phyloP scores from a whole-genome alignment of 2,888 invertebrate species.

The Thelaira solivaga region DNA sequence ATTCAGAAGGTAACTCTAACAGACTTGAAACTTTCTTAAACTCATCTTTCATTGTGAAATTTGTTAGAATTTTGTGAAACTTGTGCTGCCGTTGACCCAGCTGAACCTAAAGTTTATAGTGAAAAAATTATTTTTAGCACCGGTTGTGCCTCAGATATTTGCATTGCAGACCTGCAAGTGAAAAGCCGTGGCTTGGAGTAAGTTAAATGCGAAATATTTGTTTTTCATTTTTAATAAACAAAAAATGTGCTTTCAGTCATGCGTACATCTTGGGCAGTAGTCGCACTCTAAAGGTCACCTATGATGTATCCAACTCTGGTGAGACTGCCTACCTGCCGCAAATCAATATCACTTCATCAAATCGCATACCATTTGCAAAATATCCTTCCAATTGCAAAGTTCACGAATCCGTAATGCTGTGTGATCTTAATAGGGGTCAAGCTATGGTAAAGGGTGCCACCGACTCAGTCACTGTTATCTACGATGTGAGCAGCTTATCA shows the following conservation, averaged over 20 bases:
- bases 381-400: slow-evolving; percentile 74
- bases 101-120: slow-evolving; percentile 70
- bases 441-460: slow-evolving; percentile 70
- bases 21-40: background rate
- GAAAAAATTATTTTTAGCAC: slow-evolving; percentile 76
- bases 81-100: slow-evolving; percentile 76
- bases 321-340: slow-evolving; percentile 78
- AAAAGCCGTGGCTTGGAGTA: slow-evolving; percentile 70
- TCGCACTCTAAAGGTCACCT: slow-evolving; percentile 71
- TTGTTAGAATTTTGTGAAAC: slow-evolving; percentile 73
- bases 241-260: slow-evolving; percentile 63
- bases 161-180: slow-evolving; percentile 75
- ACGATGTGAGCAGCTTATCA: slow-evolving; percentile 73
- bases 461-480: slow-evolving; percentile 70
- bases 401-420: slow-evolving; percentile 69
- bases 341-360: slow-evolving; percentile 77
- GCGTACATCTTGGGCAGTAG: slow-evolving; percentile 74
- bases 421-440: slow-evolving; percentile 73
- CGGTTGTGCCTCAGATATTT: slow-evolving; percentile 74
- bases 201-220: slow-evolving; percentile 29
- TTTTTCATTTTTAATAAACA: background rate
- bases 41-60: background rate
- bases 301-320: slow-evolving; percentile 76
- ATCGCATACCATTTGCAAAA: slow-evolving; percentile 73
- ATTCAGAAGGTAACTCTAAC: slow-evolving; percentile 69